A percentile compares a stretch with the other conserved stretches of the same genome.
phyloP scores from a whole-genome alignment of 2,113 vertebrate genomes.

The Platichthys stellatus region DNA sequence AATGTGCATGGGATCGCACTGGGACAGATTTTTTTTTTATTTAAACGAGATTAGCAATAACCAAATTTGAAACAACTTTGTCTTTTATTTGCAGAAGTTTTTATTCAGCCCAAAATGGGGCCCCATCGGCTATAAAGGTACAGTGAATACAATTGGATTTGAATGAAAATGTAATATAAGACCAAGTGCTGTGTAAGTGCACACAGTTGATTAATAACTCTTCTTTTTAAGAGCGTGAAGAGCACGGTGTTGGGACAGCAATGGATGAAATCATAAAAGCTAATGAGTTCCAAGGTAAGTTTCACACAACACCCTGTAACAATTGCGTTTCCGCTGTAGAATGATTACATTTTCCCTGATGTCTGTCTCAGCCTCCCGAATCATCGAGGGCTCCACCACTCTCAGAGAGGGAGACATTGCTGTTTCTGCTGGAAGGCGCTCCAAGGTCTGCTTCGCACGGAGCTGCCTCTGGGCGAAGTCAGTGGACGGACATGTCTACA shows the following conservation, averaged over 20 bases:
- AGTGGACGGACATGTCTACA: constrained; percentile 79
- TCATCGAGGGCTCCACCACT: constrained; percentile 64
- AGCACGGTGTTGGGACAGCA: constrained; percentile 56
- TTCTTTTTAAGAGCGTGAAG: constrained; percentile 55
- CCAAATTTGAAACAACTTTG: neutral
- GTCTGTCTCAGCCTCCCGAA: constrained; percentile 47
- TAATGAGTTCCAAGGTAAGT: constrained; percentile 76
- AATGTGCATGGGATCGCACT: constrained; percentile 18
- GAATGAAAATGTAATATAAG: neutral
- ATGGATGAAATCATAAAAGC: constrained; percentile 82
- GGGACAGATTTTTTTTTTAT: neutral
- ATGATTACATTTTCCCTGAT: neutral
- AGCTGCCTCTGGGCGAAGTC: constrained; percentile 81
- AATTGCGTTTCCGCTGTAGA: neutral
- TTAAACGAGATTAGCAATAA: neutral
- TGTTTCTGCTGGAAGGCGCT: constrained; percentile 67
- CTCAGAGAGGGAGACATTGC: constrained; percentile 80
- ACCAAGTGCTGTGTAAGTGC: neutral
- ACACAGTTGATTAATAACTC: constrained; percentile 4
- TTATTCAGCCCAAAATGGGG: constrained; percentile 62
- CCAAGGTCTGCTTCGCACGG: constrained; percentile 77
- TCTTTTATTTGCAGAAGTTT: constrained; percentile 64
- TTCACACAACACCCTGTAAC: neutral
- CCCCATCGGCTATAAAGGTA: constrained; percentile 64
- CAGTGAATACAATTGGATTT: constrained; percentile 30